A percentile compares a stretch with the other conserved stretches of the same genome.
Conservation (phyloP, 2,113 vertebrate species). For the Oreotrochilus melanogaster region DNA sequence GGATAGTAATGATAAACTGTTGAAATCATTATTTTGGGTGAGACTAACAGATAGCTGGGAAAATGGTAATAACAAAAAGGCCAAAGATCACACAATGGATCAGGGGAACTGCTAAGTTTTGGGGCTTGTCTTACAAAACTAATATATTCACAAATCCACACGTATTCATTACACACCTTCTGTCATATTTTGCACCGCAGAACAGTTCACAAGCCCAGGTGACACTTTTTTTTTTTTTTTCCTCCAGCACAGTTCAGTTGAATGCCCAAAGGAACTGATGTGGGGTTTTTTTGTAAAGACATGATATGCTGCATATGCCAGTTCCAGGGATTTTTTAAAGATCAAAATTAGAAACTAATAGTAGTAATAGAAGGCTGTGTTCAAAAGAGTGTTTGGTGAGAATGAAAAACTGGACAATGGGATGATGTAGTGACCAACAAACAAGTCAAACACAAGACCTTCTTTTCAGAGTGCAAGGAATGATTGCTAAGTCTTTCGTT, state of each 20-base stretch:
- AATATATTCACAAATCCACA: background rate
- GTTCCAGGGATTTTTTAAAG: slow-evolving; percentile 58
- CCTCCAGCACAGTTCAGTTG: slow-evolving; percentile 19
- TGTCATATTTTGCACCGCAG: slow-evolving; percentile 28
- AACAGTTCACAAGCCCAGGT: slow-evolving; percentile 25
- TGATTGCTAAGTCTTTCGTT: background rate
- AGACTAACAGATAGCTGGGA: slow-evolving; percentile 57
- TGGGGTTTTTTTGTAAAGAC: background rate
- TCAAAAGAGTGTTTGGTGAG: background rate
- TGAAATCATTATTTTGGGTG: slow-evolving; percentile 48
- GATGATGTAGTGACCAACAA: background rate
- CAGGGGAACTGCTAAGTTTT: slow-evolving; percentile 74
- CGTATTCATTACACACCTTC: background rate
- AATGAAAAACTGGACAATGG: background rate
- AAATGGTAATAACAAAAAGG: slow-evolving; percentile 74
- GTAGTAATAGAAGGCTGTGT: background rate
- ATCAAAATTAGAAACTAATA: background rate
- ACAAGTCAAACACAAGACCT: background rate
- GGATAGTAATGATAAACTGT: slow-evolving; percentile 47
- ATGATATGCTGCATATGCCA: slow-evolving; percentile 43
- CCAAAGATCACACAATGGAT: slow-evolving; percentile 81
- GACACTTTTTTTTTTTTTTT: background rate
- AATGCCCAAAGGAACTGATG: slow-evolving; percentile 55
- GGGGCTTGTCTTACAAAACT: slow-evolving; percentile 69
- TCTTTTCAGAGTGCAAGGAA: slow-evolving; percentile 10